Conservation (phyloP, 2,113 vertebrate genomes). For the Capreolus pygargus region DNA sequence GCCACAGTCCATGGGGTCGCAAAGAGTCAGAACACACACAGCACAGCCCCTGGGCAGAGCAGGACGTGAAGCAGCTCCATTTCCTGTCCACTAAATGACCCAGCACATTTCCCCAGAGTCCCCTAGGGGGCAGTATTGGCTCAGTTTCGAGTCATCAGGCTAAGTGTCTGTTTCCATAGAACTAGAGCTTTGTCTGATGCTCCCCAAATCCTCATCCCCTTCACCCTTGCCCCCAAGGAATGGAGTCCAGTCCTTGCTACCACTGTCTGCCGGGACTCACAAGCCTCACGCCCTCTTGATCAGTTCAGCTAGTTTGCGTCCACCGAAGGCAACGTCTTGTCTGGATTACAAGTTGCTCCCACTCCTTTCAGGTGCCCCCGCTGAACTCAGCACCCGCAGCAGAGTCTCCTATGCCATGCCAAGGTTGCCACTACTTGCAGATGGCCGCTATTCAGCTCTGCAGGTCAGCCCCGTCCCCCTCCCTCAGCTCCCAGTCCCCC, state of each 20-base stretch:
- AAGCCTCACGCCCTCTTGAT: background rate
- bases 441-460: background rate
- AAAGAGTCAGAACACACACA: background rate
- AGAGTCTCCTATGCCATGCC: background rate
- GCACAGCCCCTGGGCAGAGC: background rate
- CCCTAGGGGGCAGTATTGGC: conserved; percentile 61
- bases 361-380: background rate
- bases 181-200: background rate
- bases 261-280: background rate
- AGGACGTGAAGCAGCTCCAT: background rate
- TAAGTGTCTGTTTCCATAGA: background rate
- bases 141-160: background rate
- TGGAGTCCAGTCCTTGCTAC: background rate
- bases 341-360: background rate
- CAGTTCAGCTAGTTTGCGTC: background rate
- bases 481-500: background rate
- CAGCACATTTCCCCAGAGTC: conserved; percentile 17
- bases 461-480: background rate
- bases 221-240: background rate
- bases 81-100: background rate
- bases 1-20: background rate
- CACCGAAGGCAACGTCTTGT: background rate
- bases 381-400: background rate
- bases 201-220: background rate
- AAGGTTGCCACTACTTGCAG: background rate